Conservation (phyloP, 2,113 vertebrate genomes). For the Furnarius figulus region DNA sequence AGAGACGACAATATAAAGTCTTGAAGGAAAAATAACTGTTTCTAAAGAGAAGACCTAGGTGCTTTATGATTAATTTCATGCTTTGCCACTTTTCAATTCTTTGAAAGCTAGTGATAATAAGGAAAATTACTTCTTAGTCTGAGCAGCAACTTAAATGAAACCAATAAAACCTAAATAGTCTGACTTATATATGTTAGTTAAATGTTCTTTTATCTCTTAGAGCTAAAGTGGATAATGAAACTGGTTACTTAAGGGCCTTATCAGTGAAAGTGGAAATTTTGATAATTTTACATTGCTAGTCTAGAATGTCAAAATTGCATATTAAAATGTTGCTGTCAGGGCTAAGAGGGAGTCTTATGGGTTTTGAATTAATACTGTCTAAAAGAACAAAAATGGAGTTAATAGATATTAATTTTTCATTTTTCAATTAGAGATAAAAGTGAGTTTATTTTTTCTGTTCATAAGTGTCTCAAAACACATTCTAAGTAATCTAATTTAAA, state of each 20-base stretch:
- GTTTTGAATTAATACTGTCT: background rate
- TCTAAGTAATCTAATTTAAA: background rate
- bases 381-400: background rate
- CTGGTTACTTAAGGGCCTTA: slow-evolving; percentile 34
- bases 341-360: background rate
- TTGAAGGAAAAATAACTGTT: slow-evolving; percentile 8
- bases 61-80: slow-evolving; percentile 32
- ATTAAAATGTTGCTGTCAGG: slow-evolving; percentile 2
- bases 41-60: background rate
- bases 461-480: background rate
- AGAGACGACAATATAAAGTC: background rate
- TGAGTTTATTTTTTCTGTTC: background rate
- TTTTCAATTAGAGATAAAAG: slow-evolving; percentile 40
- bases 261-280: background rate
- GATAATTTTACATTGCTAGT: background rate
- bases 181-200: slow-evolving; percentile 9
- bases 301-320: background rate
- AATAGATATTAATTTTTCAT: background rate
- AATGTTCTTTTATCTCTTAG: slow-evolving; percentile 27
- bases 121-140: slow-evolving; percentile 21
- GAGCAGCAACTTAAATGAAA: slow-evolving; percentile 35
- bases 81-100: slow-evolving; percentile 22
- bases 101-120: slow-evolving; percentile 23
- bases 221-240: slow-evolving; percentile 34
- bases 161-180: background rate